These are phyloP conservation scores for Tupiocoris notatus DNA, from an alignment of 2,888 invertebrate species.

Conservation along the genomic window DNA sequence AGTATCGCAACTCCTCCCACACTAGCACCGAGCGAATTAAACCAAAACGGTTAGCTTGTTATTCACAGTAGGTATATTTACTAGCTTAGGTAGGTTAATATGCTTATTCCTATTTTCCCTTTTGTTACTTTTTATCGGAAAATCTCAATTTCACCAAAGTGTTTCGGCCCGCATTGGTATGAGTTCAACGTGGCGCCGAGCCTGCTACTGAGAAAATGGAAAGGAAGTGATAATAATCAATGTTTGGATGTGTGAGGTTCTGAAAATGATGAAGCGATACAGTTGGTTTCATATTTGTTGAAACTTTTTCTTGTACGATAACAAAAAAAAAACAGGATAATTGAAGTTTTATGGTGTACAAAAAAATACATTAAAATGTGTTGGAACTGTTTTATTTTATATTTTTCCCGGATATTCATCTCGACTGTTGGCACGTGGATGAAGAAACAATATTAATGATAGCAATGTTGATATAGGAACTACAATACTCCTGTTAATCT, in stretches of 20 bases:
- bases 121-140: conserved; percentile 11
- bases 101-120: conserved; percentile 12
- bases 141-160: conserved; percentile 27
- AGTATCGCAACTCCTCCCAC: conserved; percentile 2
- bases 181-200: conserved; percentile 11
- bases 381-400: conserved; percentile 5
- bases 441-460: too few species aligned
- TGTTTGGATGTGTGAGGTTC: not conserved
- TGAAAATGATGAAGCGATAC: conserved; percentile 14
- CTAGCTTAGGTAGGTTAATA: conserved; percentile 35
- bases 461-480: too few species aligned
- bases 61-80: conserved; percentile 35
- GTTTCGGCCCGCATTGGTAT: conserved; percentile 9
- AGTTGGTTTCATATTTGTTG: conserved; percentile 27
- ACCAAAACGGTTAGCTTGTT: conserved; percentile 21
- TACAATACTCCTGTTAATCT: too few species aligned
- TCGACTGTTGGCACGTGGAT: too few species aligned
- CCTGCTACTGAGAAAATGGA: conserved; percentile 14
- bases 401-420: not conserved
- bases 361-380: conserved; percentile 27
- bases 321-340: conserved; percentile 21
- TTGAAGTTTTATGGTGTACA: conserved; percentile 27
- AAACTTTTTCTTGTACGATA: conserved; percentile 29
- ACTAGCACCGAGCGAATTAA: conserved; percentile 26
- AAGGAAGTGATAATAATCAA: conserved; percentile 7